phyloP scores from a whole-genome alignment of 2,113 vertebrate genomes.

The Ptychochromis oligacanthus region DNA sequence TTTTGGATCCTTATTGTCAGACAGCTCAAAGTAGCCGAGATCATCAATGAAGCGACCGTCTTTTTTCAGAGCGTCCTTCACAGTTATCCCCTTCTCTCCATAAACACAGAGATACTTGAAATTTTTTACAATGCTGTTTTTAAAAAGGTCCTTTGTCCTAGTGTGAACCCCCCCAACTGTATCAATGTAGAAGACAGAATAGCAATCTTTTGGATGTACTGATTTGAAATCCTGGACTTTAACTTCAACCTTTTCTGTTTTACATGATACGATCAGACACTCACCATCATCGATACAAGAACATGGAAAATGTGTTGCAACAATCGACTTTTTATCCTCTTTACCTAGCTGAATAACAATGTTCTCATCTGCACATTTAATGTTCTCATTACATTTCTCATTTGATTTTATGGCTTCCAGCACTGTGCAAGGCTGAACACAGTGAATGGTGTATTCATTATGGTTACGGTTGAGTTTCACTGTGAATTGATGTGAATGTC shows the following conservation, averaged over 20 bases:
- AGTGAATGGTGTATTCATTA: rapidly evolving
- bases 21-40: rapidly evolving
- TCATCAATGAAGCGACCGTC: slow-evolving; percentile 39
- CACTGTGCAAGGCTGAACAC: background rate
- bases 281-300: rapidly evolving
- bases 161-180: rapidly evolving
- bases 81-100: slow-evolving; percentile 28
- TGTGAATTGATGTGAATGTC: rapidly evolving
- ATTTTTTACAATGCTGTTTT: background rate
- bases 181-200: slow-evolving; percentile 24
- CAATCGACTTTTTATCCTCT: rapidly evolving
- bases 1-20: background rate
- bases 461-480: rapidly evolving
- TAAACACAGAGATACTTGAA: slow-evolving; percentile 33
- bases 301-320: slow-evolving; percentile 56
- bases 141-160: background rate
- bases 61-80: slow-evolving; percentile 16
- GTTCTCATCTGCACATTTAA: background rate
- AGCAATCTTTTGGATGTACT: background rate
- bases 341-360: slow-evolving; percentile 6
- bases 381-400: rapidly evolving
- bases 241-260: background rate
- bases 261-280: background rate
- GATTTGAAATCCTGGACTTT: rapidly evolving
- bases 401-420: background rate